These are phyloP conservation scores for Cremastobaeus sp. DNA, from an alignment of 2,888 invertebrate genomes.

Conservation along the genomic window DNA sequence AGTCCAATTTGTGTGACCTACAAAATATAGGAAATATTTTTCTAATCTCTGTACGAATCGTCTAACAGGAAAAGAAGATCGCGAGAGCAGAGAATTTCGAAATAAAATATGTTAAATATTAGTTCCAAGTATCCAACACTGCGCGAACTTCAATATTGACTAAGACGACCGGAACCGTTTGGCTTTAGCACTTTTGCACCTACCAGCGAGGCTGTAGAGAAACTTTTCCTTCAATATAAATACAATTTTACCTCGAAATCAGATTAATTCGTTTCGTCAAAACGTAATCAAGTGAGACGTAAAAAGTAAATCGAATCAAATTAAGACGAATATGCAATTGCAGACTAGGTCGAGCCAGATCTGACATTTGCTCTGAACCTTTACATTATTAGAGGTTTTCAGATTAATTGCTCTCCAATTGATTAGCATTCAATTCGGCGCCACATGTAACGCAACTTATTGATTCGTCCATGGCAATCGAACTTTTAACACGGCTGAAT, in stretches of 20 bases:
- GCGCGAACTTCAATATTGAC: conserved; percentile 72
- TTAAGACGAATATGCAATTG: too few species aligned
- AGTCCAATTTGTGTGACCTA: too few species aligned
- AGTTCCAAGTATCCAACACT: conserved; percentile 47
- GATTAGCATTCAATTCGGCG: too few species aligned
- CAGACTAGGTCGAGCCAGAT: too few species aligned
- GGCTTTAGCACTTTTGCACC: conserved; percentile 65
- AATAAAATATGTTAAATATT: conserved; percentile 38
- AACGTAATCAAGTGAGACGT: too few species aligned
- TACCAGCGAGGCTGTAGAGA: conserved; percentile 13
- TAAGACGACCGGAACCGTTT: conserved; percentile 67
- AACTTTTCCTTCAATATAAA: conserved; percentile 33
- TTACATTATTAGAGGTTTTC: too few species aligned
- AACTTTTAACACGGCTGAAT: conserved; percentile 17
- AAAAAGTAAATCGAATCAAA: too few species aligned
- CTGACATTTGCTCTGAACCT: too few species aligned
- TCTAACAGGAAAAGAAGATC: not conserved
- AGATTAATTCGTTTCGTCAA: not conserved
- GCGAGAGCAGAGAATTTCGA: not conserved
- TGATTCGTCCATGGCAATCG: conserved; percentile 3
- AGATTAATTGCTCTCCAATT: too few species aligned
- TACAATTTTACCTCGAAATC: conserved; percentile 14
- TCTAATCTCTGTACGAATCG: too few species aligned
- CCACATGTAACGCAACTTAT: too few species aligned
- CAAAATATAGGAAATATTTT: too few species aligned